Conservation (phyloP, 1,140 invertebrate genomes). For the Drosophila quadrilineata region DNA sequence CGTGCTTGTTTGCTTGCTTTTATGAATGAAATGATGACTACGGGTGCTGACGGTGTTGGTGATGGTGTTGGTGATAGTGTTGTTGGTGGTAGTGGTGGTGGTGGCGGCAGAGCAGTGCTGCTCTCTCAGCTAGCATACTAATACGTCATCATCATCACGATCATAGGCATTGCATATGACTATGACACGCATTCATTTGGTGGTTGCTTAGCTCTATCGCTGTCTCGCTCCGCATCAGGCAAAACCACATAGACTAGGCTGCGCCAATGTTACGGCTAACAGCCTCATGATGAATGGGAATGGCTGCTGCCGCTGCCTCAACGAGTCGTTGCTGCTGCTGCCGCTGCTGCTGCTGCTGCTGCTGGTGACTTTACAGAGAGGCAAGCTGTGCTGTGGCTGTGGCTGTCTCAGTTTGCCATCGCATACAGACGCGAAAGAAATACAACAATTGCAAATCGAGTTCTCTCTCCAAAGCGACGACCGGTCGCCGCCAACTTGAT, state of each 20-base stretch:
- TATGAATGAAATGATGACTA: constrained; percentile 46
- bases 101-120: constrained; percentile 1
- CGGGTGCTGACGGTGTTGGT: too few species aligned
- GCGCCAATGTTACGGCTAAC: constrained; percentile 34
- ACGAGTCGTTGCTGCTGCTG: neutral
- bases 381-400: neutral
- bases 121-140: constrained; percentile 20
- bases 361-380: neutral
- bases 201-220: constrained; percentile 22
- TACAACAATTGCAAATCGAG: constrained; percentile 32
- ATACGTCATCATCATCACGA: constrained; percentile 30
- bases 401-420: constrained; percentile 28
- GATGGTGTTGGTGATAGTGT: too few species aligned
- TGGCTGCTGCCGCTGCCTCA: constrained; percentile 30
- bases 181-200: constrained; percentile 12
- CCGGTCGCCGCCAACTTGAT: constrained; percentile 14
- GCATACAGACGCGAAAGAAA: constrained; percentile 13
- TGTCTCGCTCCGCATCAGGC: constrained; percentile 22
- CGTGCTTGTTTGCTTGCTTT: constrained; percentile 27
- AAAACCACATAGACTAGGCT: neutral
- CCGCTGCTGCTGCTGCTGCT: constrained; percentile 1
- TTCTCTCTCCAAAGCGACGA: constrained; percentile 22
- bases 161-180: constrained; percentile 8
- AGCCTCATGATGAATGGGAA: constrained; percentile 46
- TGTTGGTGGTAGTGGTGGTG: too few species aligned